phyloP scores from a whole-genome alignment of 2,797 vertebrate species.

The Pseudochirops corinnae region DNA sequence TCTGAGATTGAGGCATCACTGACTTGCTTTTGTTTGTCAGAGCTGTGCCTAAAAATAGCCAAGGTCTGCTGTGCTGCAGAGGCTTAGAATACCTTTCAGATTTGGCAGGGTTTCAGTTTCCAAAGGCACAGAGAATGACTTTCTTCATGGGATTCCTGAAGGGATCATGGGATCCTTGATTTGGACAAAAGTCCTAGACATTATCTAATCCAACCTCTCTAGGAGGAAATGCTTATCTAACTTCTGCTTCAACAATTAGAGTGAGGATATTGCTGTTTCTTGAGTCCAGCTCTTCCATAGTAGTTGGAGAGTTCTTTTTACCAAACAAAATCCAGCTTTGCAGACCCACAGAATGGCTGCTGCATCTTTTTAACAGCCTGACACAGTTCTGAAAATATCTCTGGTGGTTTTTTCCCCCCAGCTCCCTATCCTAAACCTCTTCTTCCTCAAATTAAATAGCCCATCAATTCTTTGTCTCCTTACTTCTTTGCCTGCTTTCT shows the following conservation, averaged over 20 bases:
- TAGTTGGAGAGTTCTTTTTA: not conserved
- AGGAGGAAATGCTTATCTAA: not conserved
- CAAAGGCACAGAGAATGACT: not conserved
- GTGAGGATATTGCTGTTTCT: not conserved
- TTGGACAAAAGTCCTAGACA: not conserved
- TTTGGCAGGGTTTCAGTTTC: not conserved
- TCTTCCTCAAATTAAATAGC: not conserved
- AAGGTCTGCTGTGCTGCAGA: not conserved
- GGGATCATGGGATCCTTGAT: not conserved
- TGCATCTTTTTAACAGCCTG: not conserved
- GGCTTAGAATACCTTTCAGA: not conserved
- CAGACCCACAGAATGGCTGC: not conserved
- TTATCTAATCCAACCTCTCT: not conserved
- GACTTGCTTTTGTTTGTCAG: not conserved
- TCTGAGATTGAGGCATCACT: not conserved
- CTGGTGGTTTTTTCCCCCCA: not conserved
- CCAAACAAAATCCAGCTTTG: not conserved
- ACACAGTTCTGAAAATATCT: not conserved
- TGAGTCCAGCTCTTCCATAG: not conserved
- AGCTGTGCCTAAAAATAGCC: not conserved
- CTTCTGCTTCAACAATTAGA: not conserved
- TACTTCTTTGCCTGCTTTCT: conserved; percentile 28
- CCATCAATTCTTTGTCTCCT: conserved; percentile 8
- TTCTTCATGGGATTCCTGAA: not conserved
- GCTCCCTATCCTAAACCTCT: not conserved